Evolutionary conservation across 2,797 vertebrate species (phyloP), one percentile per base, ranked within the genome.

Genomic region (Selene dorsalis): DNA sequence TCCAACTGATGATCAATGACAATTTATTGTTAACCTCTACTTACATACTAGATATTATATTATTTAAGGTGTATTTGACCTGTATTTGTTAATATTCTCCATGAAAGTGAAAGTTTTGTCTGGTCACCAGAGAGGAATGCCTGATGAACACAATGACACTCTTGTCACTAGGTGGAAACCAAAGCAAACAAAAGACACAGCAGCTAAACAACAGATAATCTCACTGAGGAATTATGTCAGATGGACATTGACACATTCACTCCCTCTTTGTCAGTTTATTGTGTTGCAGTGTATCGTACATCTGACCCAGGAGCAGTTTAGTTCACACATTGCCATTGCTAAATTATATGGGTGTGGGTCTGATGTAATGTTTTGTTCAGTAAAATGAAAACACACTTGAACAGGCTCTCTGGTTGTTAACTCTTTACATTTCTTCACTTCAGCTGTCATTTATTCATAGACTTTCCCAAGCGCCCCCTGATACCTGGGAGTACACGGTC

Each of bases 111-210:
- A 70, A 68, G 71, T 60, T 22, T 45, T 30, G 41, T 79, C 56
- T 66, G 47, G 62, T 72, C 66, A 70, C 60, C 41, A 18, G n/a
- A 56, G 52, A 47, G 59, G 62, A 82, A 73, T 0, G 10, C 43
- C n/a, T 24, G 35, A 59, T 16, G 57, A 68, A 62, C 59, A 57
- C 41, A 69, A 26, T 47, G 63, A 85, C 45, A 62, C 66, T 65
- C 64, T 82, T 82, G 87, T 89, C 78, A 85, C 81, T 58, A 71
- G 61, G 67, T 84, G 76, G 87, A 90, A 91, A 90, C 87, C 83
- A 90, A 87, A 90, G 67, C 77, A 90, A 93, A 92, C 72, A 85
- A 76, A 89, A 84, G 77, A 69, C 26, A 26, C 26, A 28, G 57
- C 45, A 41, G 81, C 52, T 48, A 66, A 87, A 35, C 59, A 73